Percentiles rank a stretch among this genome's conserved stretches.
phyloP scores from a whole-genome alignment of 2,888 invertebrate genomes.

The Noctua comes region DNA sequence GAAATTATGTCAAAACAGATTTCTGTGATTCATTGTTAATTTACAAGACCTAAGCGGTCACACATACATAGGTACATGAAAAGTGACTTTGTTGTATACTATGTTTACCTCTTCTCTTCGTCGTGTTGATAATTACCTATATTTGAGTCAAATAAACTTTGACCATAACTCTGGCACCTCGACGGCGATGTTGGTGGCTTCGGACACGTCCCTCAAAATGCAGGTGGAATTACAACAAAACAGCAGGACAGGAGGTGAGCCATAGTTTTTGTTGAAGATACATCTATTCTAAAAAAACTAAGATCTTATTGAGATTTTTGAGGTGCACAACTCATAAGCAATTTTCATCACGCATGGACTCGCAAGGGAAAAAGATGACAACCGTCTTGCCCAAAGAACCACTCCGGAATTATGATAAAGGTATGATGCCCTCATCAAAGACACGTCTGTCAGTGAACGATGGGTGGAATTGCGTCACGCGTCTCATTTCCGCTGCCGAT shows the following conservation, averaged over 20 bases:
- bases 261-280: not conserved
- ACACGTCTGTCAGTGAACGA: constrained; percentile 29
- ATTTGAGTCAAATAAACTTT: not conserved
- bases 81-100: not conserved
- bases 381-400: not conserved
- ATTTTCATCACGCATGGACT: not conserved
- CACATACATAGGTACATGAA: not conserved
- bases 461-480: constrained; percentile 32
- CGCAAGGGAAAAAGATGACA: not conserved
- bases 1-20: not conserved
- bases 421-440: constrained; percentile 37
- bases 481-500: constrained; percentile 31
- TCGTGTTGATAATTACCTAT: not conserved
- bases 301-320: not conserved
- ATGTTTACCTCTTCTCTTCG: not conserved
- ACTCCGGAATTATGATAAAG: constrained; percentile 29
- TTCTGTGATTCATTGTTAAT: not conserved
- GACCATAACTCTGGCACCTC: not conserved
- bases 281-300: not conserved
- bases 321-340: not conserved
- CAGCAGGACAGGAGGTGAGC: not conserved
- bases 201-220: not conserved
- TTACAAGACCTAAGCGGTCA: not conserved
- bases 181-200: not conserved
- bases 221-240: not conserved